Evolutionary conservation across 1,140 invertebrate species (phyloP), one percentile per base, ranked within the genome.

Genomic region (Diorhabda sublineata): DNA sequence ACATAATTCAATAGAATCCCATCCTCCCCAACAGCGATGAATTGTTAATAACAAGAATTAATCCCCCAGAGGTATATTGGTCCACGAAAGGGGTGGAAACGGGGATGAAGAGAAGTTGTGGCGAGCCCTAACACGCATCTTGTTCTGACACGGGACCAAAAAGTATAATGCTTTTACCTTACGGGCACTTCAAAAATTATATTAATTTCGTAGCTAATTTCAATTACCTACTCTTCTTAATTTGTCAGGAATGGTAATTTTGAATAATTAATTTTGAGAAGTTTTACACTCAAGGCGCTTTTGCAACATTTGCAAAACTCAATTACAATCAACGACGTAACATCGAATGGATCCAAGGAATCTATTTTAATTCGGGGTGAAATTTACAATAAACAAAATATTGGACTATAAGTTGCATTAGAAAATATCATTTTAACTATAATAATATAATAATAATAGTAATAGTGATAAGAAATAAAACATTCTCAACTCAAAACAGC

Each of bases 91-190:
- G 70, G 67, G 70, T 71, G 57, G 60, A 43, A 43, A 57, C 2
- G 47, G 47, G 47, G 47, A n/a, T n/a, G 47, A n/a, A 41, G 47
- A 57, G 11, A 56, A 58, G 64, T 44, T 64, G 62, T 68, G 59
- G 52, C 11, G 41, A 42, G 66, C 66, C 60, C 3, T 62, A 45
- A 45, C 60, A 61, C 70, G 61, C 67, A 71, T 71, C 70, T 71
- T 71, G 70, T 71, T 71, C 70, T 71, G 70, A 71, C 70, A 69
- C 67, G 42, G 67, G 67, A 57, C 63, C 42, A 69, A 71, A 71
- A 71, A 71, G 64, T 71, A 66, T 58, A 45, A 66, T 26, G 61
- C 43, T 43, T 47, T 66, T 44, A 56, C 70, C 59, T 11, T n/a
- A 43, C 26, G 58, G 70, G 63, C 63, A 64, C 26, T 69, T 66